A percentile compares a stretch with the other conserved stretches of the same genome.
These are phyloP conservation scores for Progne subis DNA, from an alignment of 2,113 vertebrate genomes.

Conservation along the genomic window DNA sequence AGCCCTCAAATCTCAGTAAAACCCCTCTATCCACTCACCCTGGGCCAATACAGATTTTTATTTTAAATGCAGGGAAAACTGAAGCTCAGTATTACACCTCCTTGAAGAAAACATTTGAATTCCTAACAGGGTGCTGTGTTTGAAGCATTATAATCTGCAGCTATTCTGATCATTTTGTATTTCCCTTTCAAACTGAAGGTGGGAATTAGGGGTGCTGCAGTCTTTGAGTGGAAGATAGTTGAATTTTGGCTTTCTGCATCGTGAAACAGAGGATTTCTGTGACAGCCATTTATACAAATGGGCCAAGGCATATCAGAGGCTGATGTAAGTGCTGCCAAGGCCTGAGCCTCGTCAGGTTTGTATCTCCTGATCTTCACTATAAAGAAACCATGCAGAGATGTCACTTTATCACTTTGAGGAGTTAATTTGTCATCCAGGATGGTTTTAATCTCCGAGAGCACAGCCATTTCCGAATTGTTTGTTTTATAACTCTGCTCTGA, in stretches of 20 bases:
- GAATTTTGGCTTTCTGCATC: not conserved
- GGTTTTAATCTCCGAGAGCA: slow-evolving; percentile 51
- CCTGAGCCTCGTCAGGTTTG: not conserved
- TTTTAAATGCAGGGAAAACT: not conserved
- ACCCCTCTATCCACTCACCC: not conserved
- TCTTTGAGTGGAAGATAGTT: not conserved
- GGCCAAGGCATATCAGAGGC: not conserved
- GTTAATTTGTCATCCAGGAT: slow-evolving; percentile 47
- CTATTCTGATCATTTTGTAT: not conserved
- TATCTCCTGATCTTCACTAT: slow-evolving; percentile 29
- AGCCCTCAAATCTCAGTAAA: not conserved
- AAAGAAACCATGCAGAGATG: slow-evolving; percentile 20
- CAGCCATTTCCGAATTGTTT: slow-evolving; percentile 50
- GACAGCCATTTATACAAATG: slow-evolving; percentile 12
- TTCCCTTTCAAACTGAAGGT: not conserved
- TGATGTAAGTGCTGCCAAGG: not conserved
- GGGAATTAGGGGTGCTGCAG: not conserved
- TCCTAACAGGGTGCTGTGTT: not conserved
- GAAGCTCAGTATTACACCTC: not conserved
- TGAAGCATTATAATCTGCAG: not conserved
- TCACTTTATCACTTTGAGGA: slow-evolving; percentile 46
- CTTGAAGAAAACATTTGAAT: not conserved
- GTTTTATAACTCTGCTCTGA: slow-evolving; percentile 45
- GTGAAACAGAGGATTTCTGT: not conserved
- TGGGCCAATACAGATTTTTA: not conserved